These are phyloP conservation scores for Eutrigla gurnardus DNA, from an alignment of 2,797 vertebrate species.

Conservation along the genomic window DNA sequence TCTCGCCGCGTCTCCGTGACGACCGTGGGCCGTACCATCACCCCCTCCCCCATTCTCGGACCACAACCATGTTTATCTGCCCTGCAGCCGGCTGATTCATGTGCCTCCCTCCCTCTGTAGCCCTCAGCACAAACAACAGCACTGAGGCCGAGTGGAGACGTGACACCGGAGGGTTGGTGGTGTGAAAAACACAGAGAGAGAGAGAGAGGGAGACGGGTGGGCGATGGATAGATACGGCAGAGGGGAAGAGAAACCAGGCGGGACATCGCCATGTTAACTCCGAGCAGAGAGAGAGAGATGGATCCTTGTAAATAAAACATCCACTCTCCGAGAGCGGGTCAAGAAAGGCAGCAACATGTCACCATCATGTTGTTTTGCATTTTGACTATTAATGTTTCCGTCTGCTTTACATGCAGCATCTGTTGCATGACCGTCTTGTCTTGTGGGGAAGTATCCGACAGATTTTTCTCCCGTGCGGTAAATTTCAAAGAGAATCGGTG, in stretches of 20 bases:
- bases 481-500: no score
- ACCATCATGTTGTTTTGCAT: no score
- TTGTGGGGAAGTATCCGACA: no score
- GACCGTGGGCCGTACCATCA: neutral
- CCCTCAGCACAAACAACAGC: constrained; percentile 62
- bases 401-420: no score
- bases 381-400: no score
- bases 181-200: no score
- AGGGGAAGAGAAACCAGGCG: neutral
- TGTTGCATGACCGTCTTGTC: no score
- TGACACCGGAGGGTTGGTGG: constrained; percentile 19
- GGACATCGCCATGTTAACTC: neutral
- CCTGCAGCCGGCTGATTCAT: constrained; percentile 49
- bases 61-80: constrained; percentile 46
- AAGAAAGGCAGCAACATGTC: no score
- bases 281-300: neutral
- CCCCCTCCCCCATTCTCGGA: constrained; percentile 17
- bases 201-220: constrained; percentile 9
- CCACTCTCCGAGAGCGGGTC: no score
- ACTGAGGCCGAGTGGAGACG: constrained; percentile 32
- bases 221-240: constrained; percentile 7
- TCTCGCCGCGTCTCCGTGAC: constrained; percentile 5
- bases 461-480: no score
- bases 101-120: constrained; percentile 38
- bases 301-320: no score